Evolutionary conservation across 2,888 invertebrate genomes (phyloP).

Genomic region (Tridacna gigas): DNA sequence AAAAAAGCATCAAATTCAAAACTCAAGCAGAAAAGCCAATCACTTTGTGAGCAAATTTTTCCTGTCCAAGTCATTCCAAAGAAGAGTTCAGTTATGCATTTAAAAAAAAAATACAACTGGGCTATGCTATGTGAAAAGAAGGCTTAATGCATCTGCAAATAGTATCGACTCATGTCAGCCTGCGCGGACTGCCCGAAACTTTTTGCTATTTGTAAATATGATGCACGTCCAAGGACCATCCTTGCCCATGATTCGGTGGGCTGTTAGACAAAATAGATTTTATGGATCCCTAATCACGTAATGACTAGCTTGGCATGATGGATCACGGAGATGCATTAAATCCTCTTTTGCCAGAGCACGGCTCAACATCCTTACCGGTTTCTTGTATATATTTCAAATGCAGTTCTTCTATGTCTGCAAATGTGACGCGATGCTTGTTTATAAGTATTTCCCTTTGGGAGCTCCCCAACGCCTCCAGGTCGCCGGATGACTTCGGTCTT

Average conservation of each 20-base stretch:
- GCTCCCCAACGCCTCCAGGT: neutral
- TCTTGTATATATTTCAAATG: constrained; percentile 13
- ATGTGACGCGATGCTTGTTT: constrained; percentile 34
- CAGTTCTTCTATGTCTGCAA: constrained; percentile 39
- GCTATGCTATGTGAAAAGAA: too few species aligned
- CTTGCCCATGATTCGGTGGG: too few species aligned
- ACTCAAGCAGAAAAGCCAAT: neutral
- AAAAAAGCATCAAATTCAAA: neutral
- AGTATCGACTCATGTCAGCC: too few species aligned
- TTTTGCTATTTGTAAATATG: too few species aligned
- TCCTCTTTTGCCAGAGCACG: too few species aligned
- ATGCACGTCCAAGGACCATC: too few species aligned
- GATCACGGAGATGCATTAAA: too few species aligned
- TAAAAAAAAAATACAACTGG: neutral
- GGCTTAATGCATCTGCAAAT: too few species aligned
- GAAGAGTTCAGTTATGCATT: neutral
- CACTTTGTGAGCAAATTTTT: neutral
- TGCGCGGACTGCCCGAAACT: too few species aligned
- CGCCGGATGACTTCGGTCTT: neutral
- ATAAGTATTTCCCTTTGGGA: neutral
- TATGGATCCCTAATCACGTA: too few species aligned
- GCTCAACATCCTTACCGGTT: neutral
- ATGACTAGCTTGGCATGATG: too few species aligned
- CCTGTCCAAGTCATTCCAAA: neutral
- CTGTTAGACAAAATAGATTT: too few species aligned